Percentiles rank a stretch among this genome's conserved stretches.
Evolutionary conservation across 2,797 vertebrate genomes (phyloP).

Genomic region (Danionella dracula): DNA sequence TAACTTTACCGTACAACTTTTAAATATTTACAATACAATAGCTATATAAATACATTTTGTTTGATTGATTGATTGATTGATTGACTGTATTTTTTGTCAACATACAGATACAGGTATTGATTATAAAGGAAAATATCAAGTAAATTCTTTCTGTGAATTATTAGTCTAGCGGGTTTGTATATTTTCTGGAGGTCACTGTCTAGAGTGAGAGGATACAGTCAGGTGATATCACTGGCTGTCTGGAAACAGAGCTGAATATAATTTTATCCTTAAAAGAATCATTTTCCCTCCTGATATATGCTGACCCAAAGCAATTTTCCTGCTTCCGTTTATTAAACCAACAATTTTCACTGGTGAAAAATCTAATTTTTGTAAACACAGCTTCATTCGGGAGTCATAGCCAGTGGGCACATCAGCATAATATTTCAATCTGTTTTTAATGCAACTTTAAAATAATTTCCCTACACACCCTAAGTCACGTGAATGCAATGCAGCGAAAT

Average conservation of each 20-base stretch:
- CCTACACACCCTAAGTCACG: constrained; percentile 1
- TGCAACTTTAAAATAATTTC: not conserved
- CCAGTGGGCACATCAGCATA: constrained; percentile 7
- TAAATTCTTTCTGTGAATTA: too few species aligned
- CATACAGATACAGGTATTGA: too few species aligned
- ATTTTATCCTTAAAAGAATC: not conserved
- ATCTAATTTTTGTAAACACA: not conserved
- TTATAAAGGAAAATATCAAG: too few species aligned
- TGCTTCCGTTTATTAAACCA: not conserved
- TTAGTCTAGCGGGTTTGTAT: not conserved
- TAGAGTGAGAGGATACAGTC: not conserved
- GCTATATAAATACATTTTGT: too few species aligned
- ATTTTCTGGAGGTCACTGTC: not conserved
- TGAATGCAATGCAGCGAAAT: constrained; percentile 30
- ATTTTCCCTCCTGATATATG: not conserved
- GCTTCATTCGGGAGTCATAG: constrained; percentile 2
- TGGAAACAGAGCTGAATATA: not conserved
- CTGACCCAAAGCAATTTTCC: not conserved
- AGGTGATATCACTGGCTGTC: not conserved
- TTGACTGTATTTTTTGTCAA: too few species aligned
- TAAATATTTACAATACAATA: too few species aligned
- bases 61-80: too few species aligned
- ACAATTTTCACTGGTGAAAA: constrained; percentile 12
- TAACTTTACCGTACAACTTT: too few species aligned
- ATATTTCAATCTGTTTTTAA: not conserved